Evolutionary conservation across 2,888 invertebrate genomes (phyloP), one percentile per base, ranked within the genome.

Genomic region (Pelosia muscerda): DNA sequence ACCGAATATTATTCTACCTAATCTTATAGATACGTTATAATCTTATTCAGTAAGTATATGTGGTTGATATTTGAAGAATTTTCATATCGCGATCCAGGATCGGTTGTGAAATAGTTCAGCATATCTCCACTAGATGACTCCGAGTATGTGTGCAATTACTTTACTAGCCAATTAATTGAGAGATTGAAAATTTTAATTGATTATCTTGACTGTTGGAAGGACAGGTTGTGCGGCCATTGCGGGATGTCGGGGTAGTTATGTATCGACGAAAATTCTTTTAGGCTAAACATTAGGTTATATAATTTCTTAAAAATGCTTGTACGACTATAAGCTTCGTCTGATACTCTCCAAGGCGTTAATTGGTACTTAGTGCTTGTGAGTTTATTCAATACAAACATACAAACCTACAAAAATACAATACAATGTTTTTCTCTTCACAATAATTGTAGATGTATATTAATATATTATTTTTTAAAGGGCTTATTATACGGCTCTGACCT

Each of bases 101-200:
- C 49, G n/a, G 8, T 49, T 19, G 42, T 42, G n/a, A 49, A 49
- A 49, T 49, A 49, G n/a, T 49, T 49, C 49, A 49, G 9, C 49
- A 49, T 49, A 49, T 49, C 49, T 49, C 9, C 49, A 2, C n/a
- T 49, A 49, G 49, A 49, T 49, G n/a, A 9, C 15, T 15, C 38
- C 19, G 8, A n/a, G 19, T 49, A 49, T 49, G 49, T 49, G 49
- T 15, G 49, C 49, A 49, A 49, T n/a, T 49, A n/a, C 49, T 49
- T 49, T 49, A n/a, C 49, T 49, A 49, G 49, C 49, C n/a, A 49
- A 49, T 49, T 49, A 49, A 28, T 49, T 49, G 49, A 49, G 15
- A 42, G 49, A 49, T 49, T 49, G 49, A 2, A n/a, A n/a, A n/a
- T n/a, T n/a, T n/a, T n/a, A 49, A n/a, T 49, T 49, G n/a, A 49